Base-by-base conservation (phyloP, 2,113 vertebrate species). In the Engraulis encrasicolus region DNA sequence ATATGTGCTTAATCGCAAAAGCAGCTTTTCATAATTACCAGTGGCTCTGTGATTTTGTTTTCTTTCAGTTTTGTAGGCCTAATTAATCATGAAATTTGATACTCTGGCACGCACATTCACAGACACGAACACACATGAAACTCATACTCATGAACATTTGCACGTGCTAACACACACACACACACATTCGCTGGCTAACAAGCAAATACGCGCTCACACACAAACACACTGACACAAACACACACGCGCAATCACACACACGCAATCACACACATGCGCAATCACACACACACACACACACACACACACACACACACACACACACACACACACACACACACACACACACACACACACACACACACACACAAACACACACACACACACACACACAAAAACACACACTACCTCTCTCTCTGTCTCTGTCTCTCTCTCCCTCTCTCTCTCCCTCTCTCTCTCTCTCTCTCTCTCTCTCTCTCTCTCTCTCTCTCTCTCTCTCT, bases 301-400 rank as follows among this genome's bases (percentile, higher is more conserved):
- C 40, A 45, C 3, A 45, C 40, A 45, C 40, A 45, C 40, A 45
- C 40, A 45, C 40, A 45, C 40, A 45, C 40, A 45, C 40, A 45
- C 40, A 45, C 40, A 45, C 40, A 45, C 40, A 45, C 40, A 45
- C 40, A 45, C 40, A 45, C 40, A 45, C 40, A 86, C 79, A 88
- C n/a, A n/a, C n/a, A n/a, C n/a, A n/a, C n/a, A n/a, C n/a, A n/a
- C n/a, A n/a, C n/a, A n/a, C n/a, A n/a, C n/a, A n/a, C n/a, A n/a
- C n/a, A n/a, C n/a, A n/a, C n/a, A n/a, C n/a, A n/a, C n/a, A 89
- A 89, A 88, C 85, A 86, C 81, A 86, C 87, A 89, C 88, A 88
- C 83, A 90, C 85, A 91, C 90, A 84, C 82, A 31, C 74, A 6
- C 86, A 84, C 86, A 87, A 50, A 78, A 84, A 54, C 79, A 83